These are phyloP conservation scores for Forbesichthys papilliferus DNA, from an alignment of 2,113 vertebrate genomes.

Conservation along the genomic window DNA sequence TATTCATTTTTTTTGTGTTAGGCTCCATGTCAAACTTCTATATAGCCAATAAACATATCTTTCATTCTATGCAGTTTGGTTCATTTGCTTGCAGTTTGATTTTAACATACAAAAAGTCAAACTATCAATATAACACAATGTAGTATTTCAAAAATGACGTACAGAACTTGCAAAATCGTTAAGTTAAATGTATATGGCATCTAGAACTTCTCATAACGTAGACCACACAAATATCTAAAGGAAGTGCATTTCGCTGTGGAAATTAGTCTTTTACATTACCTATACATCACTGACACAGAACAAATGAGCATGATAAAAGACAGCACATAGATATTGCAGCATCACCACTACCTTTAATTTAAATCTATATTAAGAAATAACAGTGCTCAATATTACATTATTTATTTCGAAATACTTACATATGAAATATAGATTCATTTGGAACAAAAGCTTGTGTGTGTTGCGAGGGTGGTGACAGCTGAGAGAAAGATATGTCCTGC, in stretches of 20 bases:
- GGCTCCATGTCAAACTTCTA: constrained; percentile 33
- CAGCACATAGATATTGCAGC: constrained; percentile 5
- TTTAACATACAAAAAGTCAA: not conserved
- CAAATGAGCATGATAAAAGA: constrained; percentile 17
- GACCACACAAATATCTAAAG: constrained; percentile 7
- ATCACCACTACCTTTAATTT: constrained; percentile 66
- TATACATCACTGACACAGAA: not conserved
- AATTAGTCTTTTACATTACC: constrained; percentile 2
- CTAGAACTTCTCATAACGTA: not conserved
- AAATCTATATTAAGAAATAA: constrained; percentile 59
- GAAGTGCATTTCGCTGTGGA: constrained; percentile 27
- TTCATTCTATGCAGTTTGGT: constrained; percentile 11
- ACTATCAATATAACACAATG: too few relatives aligned
- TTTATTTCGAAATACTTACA: constrained; percentile 42
- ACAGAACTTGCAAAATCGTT: not conserved
- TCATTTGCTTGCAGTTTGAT: not conserved
- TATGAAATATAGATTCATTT: constrained; percentile 57
- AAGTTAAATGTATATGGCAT: constrained; percentile 5
- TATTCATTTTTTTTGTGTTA: constrained; percentile 35
- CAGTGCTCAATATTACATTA: constrained; percentile 39
- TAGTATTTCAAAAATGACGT: not conserved
- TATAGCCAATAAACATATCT: constrained; percentile 58
- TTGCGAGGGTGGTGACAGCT: constrained; percentile 6
- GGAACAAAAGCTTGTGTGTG: constrained; percentile 22
- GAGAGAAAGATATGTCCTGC: constrained; percentile 32